Percentiles rank a stretch among this genome's conserved stretches.
Conservation (phyloP, 1,140 invertebrate species). For the Pseudoatta argentina region DNA sequence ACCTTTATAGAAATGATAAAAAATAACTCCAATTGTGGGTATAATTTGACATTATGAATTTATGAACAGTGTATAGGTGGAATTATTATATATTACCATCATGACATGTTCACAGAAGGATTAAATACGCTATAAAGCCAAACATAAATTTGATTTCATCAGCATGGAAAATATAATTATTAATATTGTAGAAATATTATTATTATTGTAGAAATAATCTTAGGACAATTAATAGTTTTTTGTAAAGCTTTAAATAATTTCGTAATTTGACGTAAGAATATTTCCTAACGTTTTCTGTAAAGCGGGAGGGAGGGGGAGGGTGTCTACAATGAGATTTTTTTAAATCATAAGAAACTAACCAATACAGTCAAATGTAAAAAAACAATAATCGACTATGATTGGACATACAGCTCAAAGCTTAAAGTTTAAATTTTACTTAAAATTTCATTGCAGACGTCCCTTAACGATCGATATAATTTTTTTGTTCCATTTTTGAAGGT, state of each 20-base stretch:
- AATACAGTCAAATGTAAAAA: too few species aligned
- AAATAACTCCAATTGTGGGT: too few species aligned
- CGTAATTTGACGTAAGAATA: neutral
- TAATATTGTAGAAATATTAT: neutral
- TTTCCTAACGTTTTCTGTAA: neutral
- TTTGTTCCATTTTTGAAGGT: neutral
- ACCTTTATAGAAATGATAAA: too few species aligned
- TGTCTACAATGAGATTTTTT: too few species aligned
- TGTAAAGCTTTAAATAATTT: neutral
- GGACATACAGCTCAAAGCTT: too few species aligned
- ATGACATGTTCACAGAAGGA: neutral
- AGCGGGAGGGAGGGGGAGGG: too few species aligned
- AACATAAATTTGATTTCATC: neutral
- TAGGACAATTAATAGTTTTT: neutral
- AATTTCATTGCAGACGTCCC: too few species aligned
- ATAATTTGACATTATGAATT: too few species aligned
- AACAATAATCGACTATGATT: too few species aligned
- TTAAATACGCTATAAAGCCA: neutral
- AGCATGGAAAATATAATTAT: neutral
- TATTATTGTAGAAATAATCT: neutral
- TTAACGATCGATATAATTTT: neutral
- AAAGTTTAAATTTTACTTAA: too few species aligned
- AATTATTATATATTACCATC: conserved; percentile 34
- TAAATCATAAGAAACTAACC: too few species aligned
- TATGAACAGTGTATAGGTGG: too few species aligned